Evolutionary conservation across 2,888 invertebrate species (phyloP).

Genomic region (Agrochola macilenta): DNA sequence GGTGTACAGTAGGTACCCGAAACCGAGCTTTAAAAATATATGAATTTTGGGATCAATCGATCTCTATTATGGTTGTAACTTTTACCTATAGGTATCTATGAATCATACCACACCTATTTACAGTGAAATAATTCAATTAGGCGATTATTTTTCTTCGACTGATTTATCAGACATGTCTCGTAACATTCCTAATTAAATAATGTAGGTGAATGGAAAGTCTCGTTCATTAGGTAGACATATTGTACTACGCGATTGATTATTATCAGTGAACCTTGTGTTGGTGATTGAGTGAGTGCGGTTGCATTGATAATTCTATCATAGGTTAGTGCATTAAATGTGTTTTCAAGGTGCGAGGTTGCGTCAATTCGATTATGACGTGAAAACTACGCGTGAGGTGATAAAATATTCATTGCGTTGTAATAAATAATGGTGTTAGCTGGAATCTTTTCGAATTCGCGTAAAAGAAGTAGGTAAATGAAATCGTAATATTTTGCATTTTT

Average conservation of each 20-base stretch:
- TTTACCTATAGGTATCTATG: slow-evolving; percentile 21
- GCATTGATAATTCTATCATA: slow-evolving; percentile 26
- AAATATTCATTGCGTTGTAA: slow-evolving; percentile 39
- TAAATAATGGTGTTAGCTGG: slow-evolving; percentile 32
- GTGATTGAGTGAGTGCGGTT: slow-evolving; percentile 31
- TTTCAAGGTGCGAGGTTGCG: slow-evolving; percentile 53
- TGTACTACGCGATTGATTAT: slow-evolving; percentile 16
- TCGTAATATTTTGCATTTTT: background rate
- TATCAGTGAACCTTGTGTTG: slow-evolving; percentile 18
- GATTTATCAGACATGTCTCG: slow-evolving; percentile 36
- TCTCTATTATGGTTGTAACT: slow-evolving; percentile 2
- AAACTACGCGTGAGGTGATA: slow-evolving; percentile 29
- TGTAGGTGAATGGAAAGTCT: slow-evolving; percentile 33
- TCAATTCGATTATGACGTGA: slow-evolving; percentile 49
- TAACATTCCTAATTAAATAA: slow-evolving; percentile 37
- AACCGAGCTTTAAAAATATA: background rate
- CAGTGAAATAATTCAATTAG: slow-evolving; percentile 42
- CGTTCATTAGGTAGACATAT: slow-evolving; percentile 21
- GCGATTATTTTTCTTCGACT: slow-evolving; percentile 32
- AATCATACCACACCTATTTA: no score
- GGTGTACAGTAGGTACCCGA: no score
- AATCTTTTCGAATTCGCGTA: slow-evolving; percentile 3
- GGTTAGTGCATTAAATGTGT: slow-evolving; percentile 48
- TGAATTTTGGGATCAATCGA: background rate
- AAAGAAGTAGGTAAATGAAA: background rate